Conservation (phyloP, 2,888 invertebrate species). For the Cyclophora punctaria region DNA sequence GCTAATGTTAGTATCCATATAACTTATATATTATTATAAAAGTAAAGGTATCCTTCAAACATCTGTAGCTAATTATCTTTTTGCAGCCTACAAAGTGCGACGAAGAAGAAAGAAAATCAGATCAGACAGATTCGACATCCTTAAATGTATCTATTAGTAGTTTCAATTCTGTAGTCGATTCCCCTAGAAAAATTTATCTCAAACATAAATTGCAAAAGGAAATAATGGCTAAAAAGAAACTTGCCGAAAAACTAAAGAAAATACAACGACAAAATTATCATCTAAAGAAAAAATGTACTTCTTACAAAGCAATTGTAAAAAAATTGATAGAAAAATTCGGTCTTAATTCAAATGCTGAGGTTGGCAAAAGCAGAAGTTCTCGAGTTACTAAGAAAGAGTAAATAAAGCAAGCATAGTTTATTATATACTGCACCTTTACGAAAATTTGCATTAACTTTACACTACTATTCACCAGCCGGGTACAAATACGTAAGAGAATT, state of each 20-base stretch:
- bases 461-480: constrained; percentile 10
- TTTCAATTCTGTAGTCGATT: constrained; percentile 19
- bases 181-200: constrained; percentile 16
- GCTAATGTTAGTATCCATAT: background rate
- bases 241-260: constrained; percentile 13
- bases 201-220: constrained; percentile 10
- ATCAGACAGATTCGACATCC: background rate
- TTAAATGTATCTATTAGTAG: constrained; percentile 3
- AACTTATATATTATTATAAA: background rate
- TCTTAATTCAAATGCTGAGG: background rate
- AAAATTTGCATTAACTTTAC: constrained; percentile 12
- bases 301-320: background rate
- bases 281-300: constrained; percentile 11
- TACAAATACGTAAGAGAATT: constrained; percentile 9
- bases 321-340: background rate
- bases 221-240: constrained; percentile 9
- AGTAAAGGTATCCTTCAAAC: background rate
- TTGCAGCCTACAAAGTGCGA: too few relatives aligned
- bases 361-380: background rate
- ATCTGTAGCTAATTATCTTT: background rate
- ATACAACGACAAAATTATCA: constrained; percentile 12
- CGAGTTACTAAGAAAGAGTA: background rate
- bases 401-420: background rate
- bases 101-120: too few relatives aligned
- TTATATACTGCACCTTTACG: constrained; percentile 5